Base-by-base conservation (phyloP, 2,113 vertebrate genomes). In the Axis porcinus region DNA sequence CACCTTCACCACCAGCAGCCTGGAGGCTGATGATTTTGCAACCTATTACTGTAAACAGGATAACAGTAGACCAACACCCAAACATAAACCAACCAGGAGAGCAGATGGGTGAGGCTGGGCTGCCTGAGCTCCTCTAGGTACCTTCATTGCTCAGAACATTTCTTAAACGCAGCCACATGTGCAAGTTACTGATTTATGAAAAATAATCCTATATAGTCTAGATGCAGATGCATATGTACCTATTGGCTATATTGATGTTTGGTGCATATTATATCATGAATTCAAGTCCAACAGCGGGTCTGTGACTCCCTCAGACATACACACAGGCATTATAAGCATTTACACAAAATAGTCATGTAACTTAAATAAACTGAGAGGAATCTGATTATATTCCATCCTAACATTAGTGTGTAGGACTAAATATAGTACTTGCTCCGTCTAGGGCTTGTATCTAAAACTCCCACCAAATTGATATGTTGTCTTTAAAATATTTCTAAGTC, bases 51-150 rank as follows among this genome's bases (percentile, higher is more conserved):
- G 79, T 47, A 25, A 13, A 2, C 45, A 82, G 3, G 0, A 2
- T 28, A 0, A 2, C 0, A 30, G 3, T 25, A 2, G 0, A 0
- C 70, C 27, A n/a, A n/a, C n/a, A 12, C 11, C 52, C 0, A 1
- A 40, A 78, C 58, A 54, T 1, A 86, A 91, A 86, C 43, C 87
- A 15, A 40, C 58, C 14, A 7, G 11, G 21, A 36, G 50, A 60
- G 84, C 84, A 82, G 74, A 58, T 40, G 23, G 50, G 25, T n/a
- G 60, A 82, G 54, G 21, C 47, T 13, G 19, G 7, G n/a, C 79
- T 70, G 40, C 10, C 50, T 8, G 7, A 40, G 25, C 15, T 36
- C 25, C 6, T 40, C 14, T 25, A 23, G 40, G 78, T 7, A 43
- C 10, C 55, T 62, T 3, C 28, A 30, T 5, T 36, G 54, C 45